Evolutionary conservation across 2,113 vertebrate genomes (phyloP), one percentile per base, ranked within the genome.

Genomic region (Leptobrachium ailaonicum): DNA sequence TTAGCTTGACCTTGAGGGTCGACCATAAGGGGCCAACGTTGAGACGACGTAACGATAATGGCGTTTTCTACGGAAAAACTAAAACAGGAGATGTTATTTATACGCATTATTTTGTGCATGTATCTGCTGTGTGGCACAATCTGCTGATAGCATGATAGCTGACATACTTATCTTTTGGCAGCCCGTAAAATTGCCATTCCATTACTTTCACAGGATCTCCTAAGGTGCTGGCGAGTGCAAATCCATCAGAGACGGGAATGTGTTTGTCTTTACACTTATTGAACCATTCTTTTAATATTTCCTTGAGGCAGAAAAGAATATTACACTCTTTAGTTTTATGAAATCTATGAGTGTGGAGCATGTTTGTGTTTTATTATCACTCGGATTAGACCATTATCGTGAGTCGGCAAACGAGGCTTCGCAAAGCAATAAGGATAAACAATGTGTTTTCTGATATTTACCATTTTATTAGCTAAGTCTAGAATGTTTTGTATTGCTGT

Each of bases 191-290:
- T 75, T 85, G 82, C 84, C 84, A 85, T 75, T 83, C 84, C 79
- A 85, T 71, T 41, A 83, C 83, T 77, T 53, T 83, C 74, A 83
- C 77, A 41, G 85, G 85, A 76, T 84, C 82, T 79, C 84, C 84
- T 82, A 82, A 75, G 72, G 86, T 84, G 69, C 70, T 60, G 71
- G 73, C 85, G 71, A 82, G 70, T 75, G 56, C 47, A 71, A 81
- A 86, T 82, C 83, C 78, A 77, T 74, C 67, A 84, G 87, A 84
- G 71, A 53, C 84, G 66, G 84, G 86, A 81, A 85, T 85, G 63
- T 84, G 75, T 80, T 88, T 86, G 82, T 75, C 82, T 84, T 85
- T 85, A 75, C 86, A 87, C 83, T 79, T 83, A 69, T 41, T 83
- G 77, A 84, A 72, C 84, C 85, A 87, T 83, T 85, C 84, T 71